Base-by-base conservation (phyloP, 2,797 vertebrate genomes). In the Enteromius argenteus region DNA sequence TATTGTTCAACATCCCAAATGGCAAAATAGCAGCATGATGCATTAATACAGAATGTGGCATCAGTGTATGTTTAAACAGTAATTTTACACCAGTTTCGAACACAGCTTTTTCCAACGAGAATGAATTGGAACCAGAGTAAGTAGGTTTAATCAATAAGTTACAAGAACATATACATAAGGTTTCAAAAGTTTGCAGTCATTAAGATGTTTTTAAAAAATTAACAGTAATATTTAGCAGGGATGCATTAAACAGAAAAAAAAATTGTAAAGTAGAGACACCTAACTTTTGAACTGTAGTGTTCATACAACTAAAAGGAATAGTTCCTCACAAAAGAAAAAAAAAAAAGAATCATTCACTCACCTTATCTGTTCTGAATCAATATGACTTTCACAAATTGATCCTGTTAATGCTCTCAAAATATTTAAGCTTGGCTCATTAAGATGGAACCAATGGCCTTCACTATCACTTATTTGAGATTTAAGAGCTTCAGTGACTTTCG, bases 1-100 rank as follows among this genome's bases (percentile, higher is more conserved):
- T 64, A 64, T 64, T 64, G 14, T 64, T 64, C 60, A 64, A 32
- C 60, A 32, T 64, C 60, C 60, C 60, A 32, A 64, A 64, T 64
- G 27, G 27, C 27, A 17, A 62, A 27, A 62, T 30, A 62, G 23
- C 23, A 62, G 27, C 14, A 32, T 64, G 14, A 6, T 64, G 15
- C 60, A 32, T 74, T 21, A 21, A 35, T 7, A 35, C 5, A 74
- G 19, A 74, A 35, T 53, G 71, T 35, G 30, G 46, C 71, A 35
- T 74, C 30, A 13, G 71, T 30, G 42, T 27, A 14, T 46, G 27
- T 32, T 51, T 51, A 21, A 49, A 32, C 21, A 35, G 1, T 53
- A 53, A 35, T 21, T 72, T 30, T 72, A 30, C 44, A 49, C 15
- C 8, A 0, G 27, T 51, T 51, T 3, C 17, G 21, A 51, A 73